These are phyloP conservation scores for Maccullochella peelii DNA, from an alignment of 2,113 vertebrate species.

Conservation along the genomic window DNA sequence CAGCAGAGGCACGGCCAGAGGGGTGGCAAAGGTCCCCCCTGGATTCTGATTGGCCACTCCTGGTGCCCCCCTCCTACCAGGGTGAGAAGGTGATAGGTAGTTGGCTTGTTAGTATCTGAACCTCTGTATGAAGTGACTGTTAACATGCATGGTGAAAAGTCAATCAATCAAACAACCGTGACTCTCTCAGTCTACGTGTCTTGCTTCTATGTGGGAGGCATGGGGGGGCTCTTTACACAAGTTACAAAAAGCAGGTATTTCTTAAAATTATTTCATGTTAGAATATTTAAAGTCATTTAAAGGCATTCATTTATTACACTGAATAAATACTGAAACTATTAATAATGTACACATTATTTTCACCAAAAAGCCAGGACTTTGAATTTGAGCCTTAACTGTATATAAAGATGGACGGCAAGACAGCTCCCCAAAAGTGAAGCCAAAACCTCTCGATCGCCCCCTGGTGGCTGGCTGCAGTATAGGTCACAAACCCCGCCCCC, in stretches of 20 bases:
- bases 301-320: neutral
- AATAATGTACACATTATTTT: neutral
- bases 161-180: neutral
- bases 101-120: neutral
- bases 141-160: neutral
- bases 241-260: too few species aligned
- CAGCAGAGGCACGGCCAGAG: neutral
- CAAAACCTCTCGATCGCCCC: too few species aligned
- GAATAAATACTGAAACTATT: neutral
- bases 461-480: too few species aligned
- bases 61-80: neutral
- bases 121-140: neutral
- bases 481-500: too few species aligned
- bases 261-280: too few species aligned
- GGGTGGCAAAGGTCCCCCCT: neutral
- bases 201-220: too few species aligned
- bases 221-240: too few species aligned
- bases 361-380: neutral
- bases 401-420: too few species aligned
- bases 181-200: too few species aligned
- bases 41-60: neutral
- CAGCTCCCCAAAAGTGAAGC: too few species aligned
- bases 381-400: neutral
- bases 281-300: too few species aligned
- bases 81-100: neutral